A percentile compares a stretch with the other conserved stretches of the same genome.
Conservation (phyloP, 2,888 invertebrate genomes). For the Sicus ferrugineus region DNA sequence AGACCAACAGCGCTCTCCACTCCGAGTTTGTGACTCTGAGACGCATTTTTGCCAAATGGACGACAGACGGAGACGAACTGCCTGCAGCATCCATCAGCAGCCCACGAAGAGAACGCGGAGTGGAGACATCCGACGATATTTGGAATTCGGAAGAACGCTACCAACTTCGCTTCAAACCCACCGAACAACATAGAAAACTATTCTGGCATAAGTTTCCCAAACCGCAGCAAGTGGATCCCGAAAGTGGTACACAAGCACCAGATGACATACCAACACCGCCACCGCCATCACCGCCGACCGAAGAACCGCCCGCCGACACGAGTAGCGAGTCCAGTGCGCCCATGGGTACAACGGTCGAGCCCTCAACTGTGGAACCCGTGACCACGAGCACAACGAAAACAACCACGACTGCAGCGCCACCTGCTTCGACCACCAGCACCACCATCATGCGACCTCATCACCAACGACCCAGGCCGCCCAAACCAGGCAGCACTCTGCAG, state of each 20-base stretch:
- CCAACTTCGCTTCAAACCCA: conserved; percentile 52
- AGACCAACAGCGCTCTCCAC: conserved; percentile 14
- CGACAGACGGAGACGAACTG: conserved; percentile 27
- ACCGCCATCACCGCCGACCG: conserved; percentile 26
- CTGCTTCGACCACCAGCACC: conserved; percentile 7
- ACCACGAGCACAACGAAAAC: conserved; percentile 18
- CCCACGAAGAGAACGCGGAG: conserved; percentile 24
- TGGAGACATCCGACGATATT: conserved; percentile 31
- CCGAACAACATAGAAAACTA: neutral
- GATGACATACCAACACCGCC: conserved; percentile 30
- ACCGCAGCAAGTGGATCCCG: conserved; percentile 42
- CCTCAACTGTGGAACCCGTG: neutral
- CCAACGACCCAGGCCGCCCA: conserved; percentile 35
- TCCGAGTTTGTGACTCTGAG: conserved; percentile 51
- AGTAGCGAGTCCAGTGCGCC: neutral
- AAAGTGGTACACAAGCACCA: too few species aligned
- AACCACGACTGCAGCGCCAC: conserved; percentile 7
- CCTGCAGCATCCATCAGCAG: neutral
- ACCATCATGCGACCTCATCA: conserved; percentile 52
- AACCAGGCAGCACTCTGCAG: conserved; percentile 51
- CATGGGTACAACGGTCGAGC: conserved; percentile 10
- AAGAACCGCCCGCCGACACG: conserved; percentile 28
- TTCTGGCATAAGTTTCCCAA: conserved; percentile 49
- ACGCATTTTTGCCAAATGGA: conserved; percentile 25
- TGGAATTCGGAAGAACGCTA: conserved; percentile 46